These are phyloP conservation scores for Trisateles emortualis DNA, from an alignment of 2,888 invertebrate genomes.

Conservation along the genomic window DNA sequence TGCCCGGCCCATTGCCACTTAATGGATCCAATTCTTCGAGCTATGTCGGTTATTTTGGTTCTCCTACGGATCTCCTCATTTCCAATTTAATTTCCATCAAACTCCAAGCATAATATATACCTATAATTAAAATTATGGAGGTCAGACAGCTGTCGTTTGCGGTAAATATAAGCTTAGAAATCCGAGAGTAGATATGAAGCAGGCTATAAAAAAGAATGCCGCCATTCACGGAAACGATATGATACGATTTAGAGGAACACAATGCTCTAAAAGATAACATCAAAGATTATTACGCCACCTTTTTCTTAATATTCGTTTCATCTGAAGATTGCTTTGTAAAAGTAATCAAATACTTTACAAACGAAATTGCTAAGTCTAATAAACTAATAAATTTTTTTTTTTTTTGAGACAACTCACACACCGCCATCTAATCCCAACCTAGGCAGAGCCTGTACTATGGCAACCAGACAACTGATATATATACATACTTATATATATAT, in stretches of 20 bases:
- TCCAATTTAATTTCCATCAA: no score
- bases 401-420: no score
- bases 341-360: background rate
- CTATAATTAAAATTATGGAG: background rate
- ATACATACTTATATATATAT: no score
- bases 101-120: no score
- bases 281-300: background rate
- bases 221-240: background rate
- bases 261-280: background rate
- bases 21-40: no score
- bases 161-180: background rate
- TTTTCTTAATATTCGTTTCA: background rate
- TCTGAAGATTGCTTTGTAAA: background rate
- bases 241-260: background rate
- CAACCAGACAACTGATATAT: no score
- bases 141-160: background rate
- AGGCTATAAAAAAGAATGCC: background rate
- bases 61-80: no score
- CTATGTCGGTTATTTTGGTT: no score
- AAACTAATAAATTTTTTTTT: background rate
- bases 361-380: background rate
- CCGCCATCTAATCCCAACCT: no score
- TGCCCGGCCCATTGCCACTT: no score
- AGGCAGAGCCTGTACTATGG: no score
- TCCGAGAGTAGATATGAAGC: background rate